These are phyloP conservation scores for Ceratina japonica DNA, from an alignment of 1,140 invertebrate genomes.

Conservation along the genomic window DNA sequence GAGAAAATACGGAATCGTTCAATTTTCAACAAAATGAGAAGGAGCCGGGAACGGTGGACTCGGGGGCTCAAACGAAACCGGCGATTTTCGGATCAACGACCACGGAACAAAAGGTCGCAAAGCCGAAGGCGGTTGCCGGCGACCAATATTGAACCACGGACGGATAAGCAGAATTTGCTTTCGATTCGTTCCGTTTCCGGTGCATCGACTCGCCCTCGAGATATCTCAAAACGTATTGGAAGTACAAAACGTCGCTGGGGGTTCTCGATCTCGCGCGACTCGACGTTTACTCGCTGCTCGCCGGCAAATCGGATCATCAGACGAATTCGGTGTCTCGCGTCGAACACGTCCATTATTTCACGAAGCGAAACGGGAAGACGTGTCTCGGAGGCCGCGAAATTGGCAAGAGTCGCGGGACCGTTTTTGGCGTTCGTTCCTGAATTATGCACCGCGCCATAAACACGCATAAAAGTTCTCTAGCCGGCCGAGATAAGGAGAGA, in stretches of 20 bases:
- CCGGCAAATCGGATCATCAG: too few species aligned
- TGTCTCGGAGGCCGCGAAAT: too few species aligned
- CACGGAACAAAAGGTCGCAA: conserved; percentile 1
- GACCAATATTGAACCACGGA: conserved; percentile 50
- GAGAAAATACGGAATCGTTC: conserved; percentile 1
- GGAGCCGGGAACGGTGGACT: conserved; percentile 7
- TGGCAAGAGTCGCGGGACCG: too few species aligned
- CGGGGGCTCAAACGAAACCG: conserved; percentile 64
- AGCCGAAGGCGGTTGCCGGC: conserved; percentile 21
- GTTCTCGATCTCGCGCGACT: too few species aligned
- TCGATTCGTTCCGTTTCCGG: conserved; percentile 7
- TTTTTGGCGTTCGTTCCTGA: not conserved
- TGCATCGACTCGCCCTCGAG: too few species aligned
- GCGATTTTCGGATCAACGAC: conserved; percentile 59
- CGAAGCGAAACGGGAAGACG: too few species aligned
- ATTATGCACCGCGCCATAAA: conserved; percentile 10
- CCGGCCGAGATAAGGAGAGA: not conserved
- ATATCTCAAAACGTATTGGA: too few species aligned
- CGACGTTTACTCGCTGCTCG: too few species aligned
- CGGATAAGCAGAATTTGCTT: conserved; percentile 54
- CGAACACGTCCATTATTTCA: too few species aligned
- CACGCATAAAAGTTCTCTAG: not conserved
- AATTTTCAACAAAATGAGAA: conserved; percentile 22
- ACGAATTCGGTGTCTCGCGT: too few species aligned
- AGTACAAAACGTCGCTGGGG: too few species aligned